phyloP scores from a whole-genome alignment of 2,888 invertebrate species.

The Campopleginae sp. region DNA sequence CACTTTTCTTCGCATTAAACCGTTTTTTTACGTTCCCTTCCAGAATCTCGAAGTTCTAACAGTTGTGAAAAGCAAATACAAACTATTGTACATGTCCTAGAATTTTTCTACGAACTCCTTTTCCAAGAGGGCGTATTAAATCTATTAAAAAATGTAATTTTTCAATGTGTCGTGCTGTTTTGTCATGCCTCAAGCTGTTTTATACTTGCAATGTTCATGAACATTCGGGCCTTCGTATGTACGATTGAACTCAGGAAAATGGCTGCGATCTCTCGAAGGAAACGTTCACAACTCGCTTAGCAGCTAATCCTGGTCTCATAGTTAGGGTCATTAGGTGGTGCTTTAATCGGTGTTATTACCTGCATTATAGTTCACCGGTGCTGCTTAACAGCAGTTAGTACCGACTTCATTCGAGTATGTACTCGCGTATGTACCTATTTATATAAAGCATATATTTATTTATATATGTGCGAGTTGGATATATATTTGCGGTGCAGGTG shows the following conservation, averaged over 20 bases:
- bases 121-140: neutral
- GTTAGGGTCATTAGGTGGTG: slow-evolving; percentile 78
- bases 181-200: slow-evolving; percentile 30
- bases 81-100: neutral
- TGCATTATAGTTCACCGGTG: slow-evolving; percentile 75
- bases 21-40: neutral
- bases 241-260: slow-evolving; percentile 25
- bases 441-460: slow-evolving; percentile 22
- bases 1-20: neutral
- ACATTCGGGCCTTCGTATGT: slow-evolving; percentile 13
- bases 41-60: neutral
- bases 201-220: slow-evolving; percentile 19
- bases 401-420: slow-evolving; percentile 53
- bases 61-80: neutral
- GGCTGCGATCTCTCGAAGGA: slow-evolving; percentile 72
- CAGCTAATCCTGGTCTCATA: slow-evolving; percentile 75
- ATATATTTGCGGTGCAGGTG: slow-evolving; percentile 40
- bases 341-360: slow-evolving; percentile 79
- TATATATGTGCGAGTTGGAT: slow-evolving; percentile 32
- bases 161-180: slow-evolving; percentile 1
- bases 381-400: slow-evolving; percentile 56
- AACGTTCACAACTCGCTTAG: slow-evolving; percentile 77
- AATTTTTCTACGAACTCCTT: neutral
- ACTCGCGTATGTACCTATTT: slow-evolving; percentile 13
- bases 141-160: neutral